These are phyloP conservation scores for Orthonevra nobilis DNA, from an alignment of 2,888 invertebrate species.

Conservation along the genomic window DNA sequence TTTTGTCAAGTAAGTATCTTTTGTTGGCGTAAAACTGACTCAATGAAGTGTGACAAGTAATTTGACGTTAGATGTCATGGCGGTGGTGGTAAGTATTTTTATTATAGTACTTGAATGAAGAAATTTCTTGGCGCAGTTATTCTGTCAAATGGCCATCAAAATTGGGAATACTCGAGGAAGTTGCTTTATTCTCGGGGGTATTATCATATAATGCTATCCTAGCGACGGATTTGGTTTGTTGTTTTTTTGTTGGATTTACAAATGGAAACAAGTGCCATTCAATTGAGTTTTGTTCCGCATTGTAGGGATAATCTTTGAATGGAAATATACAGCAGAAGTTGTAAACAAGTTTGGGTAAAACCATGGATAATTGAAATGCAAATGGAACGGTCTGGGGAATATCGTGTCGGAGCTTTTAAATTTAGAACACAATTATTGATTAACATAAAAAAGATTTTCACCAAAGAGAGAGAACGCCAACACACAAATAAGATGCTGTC, in stretches of 20 bases:
- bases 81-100: no score
- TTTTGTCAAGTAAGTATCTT: no score
- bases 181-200: neutral
- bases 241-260: neutral
- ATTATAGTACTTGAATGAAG: neutral
- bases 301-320: constrained; percentile 4
- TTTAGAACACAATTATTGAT: no score
- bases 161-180: constrained; percentile 1
- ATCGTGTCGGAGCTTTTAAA: no score
- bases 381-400: no score
- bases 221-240: neutral
- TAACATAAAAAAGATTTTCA: no score
- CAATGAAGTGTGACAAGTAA: constrained; percentile 17
- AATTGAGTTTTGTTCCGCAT: neutral
- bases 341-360: neutral
- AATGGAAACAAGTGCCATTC: no score
- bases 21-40: neutral
- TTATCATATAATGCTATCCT: neutral
- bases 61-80: constrained; percentile 9
- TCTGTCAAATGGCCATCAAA: constrained; percentile 6
- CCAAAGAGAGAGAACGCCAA: no score
- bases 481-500: no score
- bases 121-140: neutral
- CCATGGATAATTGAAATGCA: no score
- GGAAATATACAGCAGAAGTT: neutral